Percentiles rank a stretch among this genome's conserved stretches.
These are phyloP conservation scores for Itoplectis maculator DNA, from an alignment of 2,888 invertebrate genomes.

Conservation along the genomic window DNA sequence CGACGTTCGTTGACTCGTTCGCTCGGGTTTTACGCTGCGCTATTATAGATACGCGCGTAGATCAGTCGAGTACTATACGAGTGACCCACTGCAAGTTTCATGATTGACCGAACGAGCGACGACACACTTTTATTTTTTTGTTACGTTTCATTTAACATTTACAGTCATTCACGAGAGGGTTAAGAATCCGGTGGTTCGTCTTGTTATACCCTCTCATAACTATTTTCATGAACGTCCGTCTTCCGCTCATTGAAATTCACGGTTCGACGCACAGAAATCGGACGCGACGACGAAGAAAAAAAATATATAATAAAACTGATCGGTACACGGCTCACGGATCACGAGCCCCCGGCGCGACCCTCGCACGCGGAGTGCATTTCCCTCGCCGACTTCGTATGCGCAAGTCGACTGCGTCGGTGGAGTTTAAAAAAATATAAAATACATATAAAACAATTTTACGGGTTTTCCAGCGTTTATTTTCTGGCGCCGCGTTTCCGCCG, in stretches of 20 bases:
- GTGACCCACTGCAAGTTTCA: constrained; percentile 3
- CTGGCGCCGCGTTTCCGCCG: background rate
- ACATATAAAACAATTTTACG: background rate
- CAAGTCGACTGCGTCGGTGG: background rate
- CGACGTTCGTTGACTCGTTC: background rate
- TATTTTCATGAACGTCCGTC: background rate
- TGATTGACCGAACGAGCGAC: constrained; percentile 21
- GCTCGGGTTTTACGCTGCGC: background rate
- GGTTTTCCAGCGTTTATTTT: background rate
- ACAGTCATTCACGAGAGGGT: background rate
- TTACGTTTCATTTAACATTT: no score
- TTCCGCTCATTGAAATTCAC: constrained; percentile 43
- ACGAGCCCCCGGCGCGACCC: constrained; percentile 24
- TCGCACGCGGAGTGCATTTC: constrained; percentile 22
- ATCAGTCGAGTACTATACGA: constrained; percentile 5
- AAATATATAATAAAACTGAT: background rate
- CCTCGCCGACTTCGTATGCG: background rate
- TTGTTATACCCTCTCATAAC: background rate
- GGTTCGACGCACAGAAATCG: constrained; percentile 41
- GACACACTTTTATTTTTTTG: background rate
- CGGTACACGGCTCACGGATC: constrained; percentile 56
- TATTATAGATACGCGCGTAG: background rate
- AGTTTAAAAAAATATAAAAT: background rate
- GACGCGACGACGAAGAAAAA: constrained; percentile 21
- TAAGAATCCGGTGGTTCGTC: background rate